These are phyloP conservation scores for Hylomyscus alleni DNA, from an alignment of 2,797 vertebrate species.

Conservation along the genomic window DNA sequence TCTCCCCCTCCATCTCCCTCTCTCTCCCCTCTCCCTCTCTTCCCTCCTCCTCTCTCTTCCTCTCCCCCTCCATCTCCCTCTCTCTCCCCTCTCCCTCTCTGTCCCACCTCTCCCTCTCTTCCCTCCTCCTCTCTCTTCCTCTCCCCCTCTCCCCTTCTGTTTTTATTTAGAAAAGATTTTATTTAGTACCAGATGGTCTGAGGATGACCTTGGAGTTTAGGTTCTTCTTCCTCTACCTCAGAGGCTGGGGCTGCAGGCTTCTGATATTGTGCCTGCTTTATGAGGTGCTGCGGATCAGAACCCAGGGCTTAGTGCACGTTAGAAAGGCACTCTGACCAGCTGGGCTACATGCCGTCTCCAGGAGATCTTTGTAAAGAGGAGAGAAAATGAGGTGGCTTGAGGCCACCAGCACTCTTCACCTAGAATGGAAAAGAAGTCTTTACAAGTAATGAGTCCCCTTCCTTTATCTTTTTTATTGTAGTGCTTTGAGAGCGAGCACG, in stretches of 20 bases:
- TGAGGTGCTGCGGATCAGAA: not conserved
- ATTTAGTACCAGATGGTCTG: not conserved
- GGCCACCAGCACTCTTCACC: not conserved
- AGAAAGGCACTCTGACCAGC: not conserved
- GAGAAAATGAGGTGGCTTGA: not conserved
- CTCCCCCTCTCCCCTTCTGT: too few species aligned
- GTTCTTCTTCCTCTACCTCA: not conserved
- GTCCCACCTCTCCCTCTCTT: too few species aligned
- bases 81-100: fast-evolving
- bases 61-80: fast-evolving
- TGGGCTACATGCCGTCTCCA: not conserved
- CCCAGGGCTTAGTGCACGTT: not conserved
- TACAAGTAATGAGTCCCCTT: not conserved
- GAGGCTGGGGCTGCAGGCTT: not conserved
- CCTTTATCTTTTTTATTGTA: not conserved
- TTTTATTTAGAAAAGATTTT: not conserved
- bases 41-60: fast-evolving
- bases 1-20: fast-evolving
- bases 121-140: fast-evolving
- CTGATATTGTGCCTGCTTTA: not conserved
- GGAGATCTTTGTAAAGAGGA: not conserved
- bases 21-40: too few species aligned
- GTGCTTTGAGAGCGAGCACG: not conserved
- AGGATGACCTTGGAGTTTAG: not conserved
- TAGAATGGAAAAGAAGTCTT: slow-evolving; percentile 8